phyloP scores from a whole-genome alignment of 2,888 invertebrate genomes.

The Amblyjoppa fuscipennis region DNA sequence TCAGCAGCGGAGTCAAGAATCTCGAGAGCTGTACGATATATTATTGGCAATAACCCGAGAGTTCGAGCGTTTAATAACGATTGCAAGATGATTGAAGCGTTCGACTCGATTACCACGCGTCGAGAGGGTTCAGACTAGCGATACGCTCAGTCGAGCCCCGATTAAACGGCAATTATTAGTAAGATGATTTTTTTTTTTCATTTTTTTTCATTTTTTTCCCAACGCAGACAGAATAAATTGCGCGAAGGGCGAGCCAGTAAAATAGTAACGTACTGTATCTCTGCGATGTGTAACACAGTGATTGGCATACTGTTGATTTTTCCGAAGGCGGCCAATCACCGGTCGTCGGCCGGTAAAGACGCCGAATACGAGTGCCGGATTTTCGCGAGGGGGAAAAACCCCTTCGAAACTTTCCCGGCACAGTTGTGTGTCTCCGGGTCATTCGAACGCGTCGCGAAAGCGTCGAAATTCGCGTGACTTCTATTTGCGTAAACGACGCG shows the following conservation, averaged over 20 bases:
- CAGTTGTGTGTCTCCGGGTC: constrained; percentile 28
- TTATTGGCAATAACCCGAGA: constrained; percentile 35
- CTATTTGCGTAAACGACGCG: constrained; percentile 64
- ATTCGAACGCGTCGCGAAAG: constrained; percentile 53
- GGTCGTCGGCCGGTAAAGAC: not conserved
- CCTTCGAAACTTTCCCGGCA: constrained; percentile 36
- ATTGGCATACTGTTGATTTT: constrained; percentile 1
- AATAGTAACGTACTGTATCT: not conserved
- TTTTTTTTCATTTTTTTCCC: not conserved
- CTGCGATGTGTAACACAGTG: not conserved
- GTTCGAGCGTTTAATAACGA: constrained; percentile 54
- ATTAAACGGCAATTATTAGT: constrained; percentile 50
- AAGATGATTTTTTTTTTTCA: not conserved
- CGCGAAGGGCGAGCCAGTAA: not conserved
- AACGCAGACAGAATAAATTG: constrained; percentile 23
- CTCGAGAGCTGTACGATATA: constrained; percentile 33
- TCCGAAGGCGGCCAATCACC: not conserved
- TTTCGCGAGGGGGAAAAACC: not conserved
- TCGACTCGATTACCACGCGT: constrained; percentile 50
- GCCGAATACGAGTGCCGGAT: not conserved
- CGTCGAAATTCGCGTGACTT: constrained; percentile 52
- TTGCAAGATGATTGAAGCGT: constrained; percentile 53
- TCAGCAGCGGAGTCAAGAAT: not conserved
- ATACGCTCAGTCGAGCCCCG: constrained; percentile 28
- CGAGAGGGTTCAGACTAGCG: constrained; percentile 28